Base-by-base conservation (phyloP, 2,113 vertebrate species). In the Xenotilapia longispinis region DNA sequence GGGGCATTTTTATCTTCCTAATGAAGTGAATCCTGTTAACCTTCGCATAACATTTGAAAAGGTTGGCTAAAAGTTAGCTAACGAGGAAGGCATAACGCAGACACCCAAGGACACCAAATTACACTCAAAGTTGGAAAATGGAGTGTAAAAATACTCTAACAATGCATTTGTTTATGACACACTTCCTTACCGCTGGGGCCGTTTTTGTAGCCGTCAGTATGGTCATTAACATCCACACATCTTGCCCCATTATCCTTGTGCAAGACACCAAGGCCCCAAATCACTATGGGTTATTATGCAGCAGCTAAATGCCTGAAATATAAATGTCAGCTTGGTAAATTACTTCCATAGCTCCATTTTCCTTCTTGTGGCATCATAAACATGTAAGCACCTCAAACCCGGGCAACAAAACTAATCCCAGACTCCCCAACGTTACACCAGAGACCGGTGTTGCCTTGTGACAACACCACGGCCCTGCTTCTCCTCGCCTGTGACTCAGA, bases 21-120 rank as follows among this genome's bases (percentile, higher is more conserved):
- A 93, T 91, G 83, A 91, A 93, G 51, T 86, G 88, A 86, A 84
- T 91, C 84, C 85, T 78, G 88, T 94, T 93, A 92, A 92, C 90
- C 91, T 86, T 78, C 68, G 82, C 83, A 53, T 53, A 91, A 90
- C 87, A 86, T 83, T 87, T 81, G 33, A 82, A 87, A 82, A 85
- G 65, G 82, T 38, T 82, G 57, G 26, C 51, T 86, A 87, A 68
- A 92, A 87, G 84, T 70, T 81, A 58, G 8, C 38, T 82, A 90
- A 93, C 87, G 75, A 65, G 70, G 40, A 73, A 65, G 28, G 60
- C n/a, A 9, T 75, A 82, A 60, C 23, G 38, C 47, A 45, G 5
- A 42, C 33, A 81, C 6, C 19, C 23, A 87, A 86, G 23, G 65
- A 88, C 84, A 81, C 78, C 87, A 84, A 79, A 83, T 33, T 7